phyloP scores from a whole-genome alignment of 2,113 vertebrate genomes.

The Rattus norvegicus region GRCr8 NC_086023.1:55825501-55826000 shows the following conservation, averaged over 20 bases:
- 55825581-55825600: not conserved
- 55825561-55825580: not conserved
- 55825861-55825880: not conserved
- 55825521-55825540: not conserved
- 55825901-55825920: rapidly evolving
- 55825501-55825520: not conserved
- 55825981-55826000: too few relatives aligned
- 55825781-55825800: not conserved
- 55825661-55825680: not conserved
- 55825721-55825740: not conserved
- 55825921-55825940: too few relatives aligned
- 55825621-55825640: not conserved
- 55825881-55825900: too few relatives aligned
- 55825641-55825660: not conserved
- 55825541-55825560: not conserved
- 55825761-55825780: not conserved
- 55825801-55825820: too few relatives aligned
- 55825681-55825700: not conserved
- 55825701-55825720: not conserved
- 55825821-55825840: too few relatives aligned
- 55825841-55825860: not conserved
- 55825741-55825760: constrained; percentile 15
- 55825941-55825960: too few relatives aligned
- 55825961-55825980: too few relatives aligned
- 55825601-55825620: not conserved